phyloP scores from a whole-genome alignment of 2,113 vertebrate genomes.

The Sylvietta virens region DNA sequence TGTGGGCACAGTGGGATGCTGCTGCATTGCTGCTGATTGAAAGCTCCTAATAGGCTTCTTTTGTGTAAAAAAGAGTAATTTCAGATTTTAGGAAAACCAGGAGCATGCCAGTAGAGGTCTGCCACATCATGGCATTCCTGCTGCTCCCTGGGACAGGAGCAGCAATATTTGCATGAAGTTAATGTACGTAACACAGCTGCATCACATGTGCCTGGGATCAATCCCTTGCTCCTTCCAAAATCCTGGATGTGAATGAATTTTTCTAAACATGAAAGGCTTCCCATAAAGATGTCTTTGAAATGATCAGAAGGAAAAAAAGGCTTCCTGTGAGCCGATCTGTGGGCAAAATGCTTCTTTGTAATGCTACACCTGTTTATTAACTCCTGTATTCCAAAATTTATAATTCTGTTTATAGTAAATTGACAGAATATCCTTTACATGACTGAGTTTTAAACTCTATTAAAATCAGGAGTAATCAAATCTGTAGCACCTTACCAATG shows the following conservation, averaged over 20 bases:
- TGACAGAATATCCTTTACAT: not conserved
- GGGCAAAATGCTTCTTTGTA: not conserved
- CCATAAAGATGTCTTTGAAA: not conserved
- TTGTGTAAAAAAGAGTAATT: not conserved
- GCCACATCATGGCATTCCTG: rapidly evolving
- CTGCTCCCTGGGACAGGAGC: not conserved
- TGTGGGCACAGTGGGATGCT: not conserved
- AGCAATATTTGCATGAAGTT: not conserved
- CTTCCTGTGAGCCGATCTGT: not conserved
- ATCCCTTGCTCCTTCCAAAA: not conserved
- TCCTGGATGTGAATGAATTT: not conserved
- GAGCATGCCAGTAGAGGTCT: not conserved
- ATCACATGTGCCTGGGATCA: not conserved
- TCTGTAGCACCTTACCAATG: not conserved
- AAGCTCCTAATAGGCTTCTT: not conserved
- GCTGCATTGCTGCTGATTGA: not conserved
- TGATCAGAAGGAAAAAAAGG: not conserved
- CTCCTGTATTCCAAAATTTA: not conserved
- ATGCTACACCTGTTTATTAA: not conserved
- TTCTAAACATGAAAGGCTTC: constrained; percentile 31
- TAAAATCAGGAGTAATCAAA: not conserved
- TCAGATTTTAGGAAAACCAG: not conserved
- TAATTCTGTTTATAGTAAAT: not conserved
- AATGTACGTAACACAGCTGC: not conserved
- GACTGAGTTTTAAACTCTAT: not conserved